Evolutionary conservation across 35 echinoderm and acorn worm species (phyloP), one percentile per base, ranked within the genome.

Genomic region (Antedon bifida): DNA sequence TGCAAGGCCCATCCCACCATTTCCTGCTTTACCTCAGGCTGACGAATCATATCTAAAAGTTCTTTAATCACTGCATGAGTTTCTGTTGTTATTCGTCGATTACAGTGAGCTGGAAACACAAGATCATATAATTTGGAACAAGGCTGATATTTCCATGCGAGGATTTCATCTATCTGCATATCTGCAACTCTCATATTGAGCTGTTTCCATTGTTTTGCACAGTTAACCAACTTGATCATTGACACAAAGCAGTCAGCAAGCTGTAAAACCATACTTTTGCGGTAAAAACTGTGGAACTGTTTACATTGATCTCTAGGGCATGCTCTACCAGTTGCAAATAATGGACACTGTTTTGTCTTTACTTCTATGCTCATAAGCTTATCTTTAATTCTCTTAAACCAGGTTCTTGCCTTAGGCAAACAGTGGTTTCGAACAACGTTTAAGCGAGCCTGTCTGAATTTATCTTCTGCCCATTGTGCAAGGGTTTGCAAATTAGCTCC

Each of bases 81-180:
- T 45, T 88, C 87, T 76, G 81, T 83, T 0, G 77, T 33, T n/a
- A 83, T 74, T 28, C 87, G 74, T 56, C 30, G 87, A 78, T 88
- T 81, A 30, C 80, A 84, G 46, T 88, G 87, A 28, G 77, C 26
- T n/a, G 81, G 87, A 34, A 88, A 83, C 28, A 88, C 31, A 16
- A 82, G n/a, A 5, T 84, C 74, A 84, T 83, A 83, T 19, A 88
- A 35, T 21, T 76, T 34, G 0, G 30, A 5, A 34, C 87, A 88
- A 36, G 31, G 74, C 33, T 73, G 76, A 11, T 46, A 34, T 30
- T 36, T 46, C 10, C 38, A 36, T 7, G 42, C 30, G 0, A 78
- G 31, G 32, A 74, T 31, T 8, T 39, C 51, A 31, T 73, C 33
- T 32, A 46, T 19, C 13, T 38, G 10, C 5, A 74, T 30, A 28